Conservation (phyloP, 1,140 invertebrate genomes). For the Bacillus rossius region DNA sequence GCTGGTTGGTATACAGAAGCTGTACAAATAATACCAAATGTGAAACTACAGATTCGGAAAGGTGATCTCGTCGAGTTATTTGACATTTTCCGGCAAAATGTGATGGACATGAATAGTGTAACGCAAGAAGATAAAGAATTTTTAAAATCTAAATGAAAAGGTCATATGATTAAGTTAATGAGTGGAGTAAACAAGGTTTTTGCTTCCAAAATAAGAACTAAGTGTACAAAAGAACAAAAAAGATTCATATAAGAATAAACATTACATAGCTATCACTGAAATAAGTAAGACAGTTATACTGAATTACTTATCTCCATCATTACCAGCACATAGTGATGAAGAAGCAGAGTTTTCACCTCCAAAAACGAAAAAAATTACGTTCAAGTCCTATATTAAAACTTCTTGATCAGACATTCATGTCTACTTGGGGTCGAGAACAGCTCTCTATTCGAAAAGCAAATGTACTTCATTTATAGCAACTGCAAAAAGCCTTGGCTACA, state of each 20-base stretch:
- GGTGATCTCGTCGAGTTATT: constrained; percentile 8
- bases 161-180: constrained; percentile 1
- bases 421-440: constrained; percentile 8
- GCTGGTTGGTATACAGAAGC: constrained; percentile 5
- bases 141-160: constrained; percentile 6
- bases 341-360: background rate
- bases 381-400: constrained; percentile 5
- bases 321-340: background rate
- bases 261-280: constrained; percentile 10
- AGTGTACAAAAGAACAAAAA: constrained; percentile 7
- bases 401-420: constrained; percentile 9
- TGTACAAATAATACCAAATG: constrained; percentile 15
- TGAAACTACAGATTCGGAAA: constrained; percentile 10
- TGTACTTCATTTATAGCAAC: constrained; percentile 6
- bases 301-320: constrained; percentile 4
- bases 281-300: constrained; percentile 10
- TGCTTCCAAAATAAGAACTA: constrained; percentile 11
- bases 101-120: constrained; percentile 13
- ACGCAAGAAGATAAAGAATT: constrained; percentile 17
- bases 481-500: constrained; percentile 7
- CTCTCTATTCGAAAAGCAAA: constrained; percentile 1
- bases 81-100: constrained; percentile 7
- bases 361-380: constrained; percentile 8
- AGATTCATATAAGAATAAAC: constrained; percentile 15
- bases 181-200: constrained; percentile 12